Base-by-base conservation (phyloP, 92 coral and sea anemone species). In the Phymanthus crucifer region DNA sequence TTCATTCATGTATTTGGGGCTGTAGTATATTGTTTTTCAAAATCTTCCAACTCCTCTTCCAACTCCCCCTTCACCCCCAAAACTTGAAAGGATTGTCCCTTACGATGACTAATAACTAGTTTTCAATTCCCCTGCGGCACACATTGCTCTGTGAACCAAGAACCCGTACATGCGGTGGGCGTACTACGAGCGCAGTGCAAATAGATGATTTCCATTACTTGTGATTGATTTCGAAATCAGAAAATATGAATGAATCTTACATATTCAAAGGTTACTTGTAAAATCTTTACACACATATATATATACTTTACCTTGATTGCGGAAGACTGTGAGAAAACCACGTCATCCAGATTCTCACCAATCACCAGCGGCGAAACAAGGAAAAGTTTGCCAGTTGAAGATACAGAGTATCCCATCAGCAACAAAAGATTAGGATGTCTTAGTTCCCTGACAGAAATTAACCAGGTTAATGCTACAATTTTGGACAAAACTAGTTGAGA, bases 381-480 rank as follows among this genome's bases (percentile, higher is more conserved):
- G 72, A 68, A 65, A 70, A 78, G 46, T 37, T 78, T n/a, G 77
- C 47, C 83, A 12, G 38, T 45, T 21, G 27, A 24, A 19, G 45
- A 56, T 64, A 64, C 1, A 32, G 50, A 66, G 50, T 64, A 78
- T 6, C 83, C 83, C 77, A 78, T 66, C 45, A 78, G 73, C 43
- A 78, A 19, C 16, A 78, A 50, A 3, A 78, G 57, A 45, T 78
- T 78, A 8, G 76, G 83, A 79, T 79, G 83, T 36, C 77, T 47
- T 14, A 79, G 61, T 52, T 52, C 61, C 23, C 61, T 52, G 50
- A 45, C 14, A 52, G 61, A 52, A 52, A 52, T 14, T 0, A 52
- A 52, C 21, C 61, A 52, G 61, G 61, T 52, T 13, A 52, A 52
- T 52, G 61, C 21, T n/a, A n/a, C n/a, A n/a, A n/a, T n/a, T n/a